Base-by-base conservation (phyloP, 2,888 invertebrate species). In the Meloe dianella region DNA sequence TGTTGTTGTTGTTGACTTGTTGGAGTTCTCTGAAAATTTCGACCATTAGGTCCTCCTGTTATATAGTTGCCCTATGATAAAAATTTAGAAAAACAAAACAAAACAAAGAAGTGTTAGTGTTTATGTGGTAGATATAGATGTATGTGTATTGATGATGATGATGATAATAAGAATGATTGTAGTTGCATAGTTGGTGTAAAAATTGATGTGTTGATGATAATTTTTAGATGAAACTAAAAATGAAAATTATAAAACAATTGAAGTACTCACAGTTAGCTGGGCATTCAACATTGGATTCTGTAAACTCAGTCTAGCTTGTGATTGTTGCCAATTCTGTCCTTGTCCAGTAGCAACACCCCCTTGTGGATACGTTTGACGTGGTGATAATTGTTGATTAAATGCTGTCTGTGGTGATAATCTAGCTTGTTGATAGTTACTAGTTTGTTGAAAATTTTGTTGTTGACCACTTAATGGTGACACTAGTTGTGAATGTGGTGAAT, bases 251-350 rank as follows among this genome's bases (percentile, higher is more conserved):
- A 22, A 51, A 22, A 51, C 2, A 22, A 17, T 7, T 27, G 17
- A 51, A 35, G 61, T 63, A 87, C 89, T 88, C 85, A 93, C 93
- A 80, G 91, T 91, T 77, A 94, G 86, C 84, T 94, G 94, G 75
- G 93, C 92, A 85, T 91, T 93, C 78, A 96, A 87, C 94, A 96
- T 94, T 32, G 95, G 94, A 85, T 95, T 94, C 83, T 95, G 91
- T 67, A 90, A 86, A 65, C 89, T 88, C 75, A 92, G 86, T 82
- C 90, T 87, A 66, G 83, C 84, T 77, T 82, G 88, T 73, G 80
- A 77, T 73, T 85, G 84, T 69, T 83, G 83, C 79, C 84, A 84
- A 57, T 76, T 69, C 61, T 69, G 69, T 24, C 64, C 64, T 47
- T 66, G 66, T 12, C 54, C 54, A 54, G 54, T 59, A 56, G 9